Conservation (phyloP, 2,113 vertebrate species). For the Saguinus midas region DNA sequence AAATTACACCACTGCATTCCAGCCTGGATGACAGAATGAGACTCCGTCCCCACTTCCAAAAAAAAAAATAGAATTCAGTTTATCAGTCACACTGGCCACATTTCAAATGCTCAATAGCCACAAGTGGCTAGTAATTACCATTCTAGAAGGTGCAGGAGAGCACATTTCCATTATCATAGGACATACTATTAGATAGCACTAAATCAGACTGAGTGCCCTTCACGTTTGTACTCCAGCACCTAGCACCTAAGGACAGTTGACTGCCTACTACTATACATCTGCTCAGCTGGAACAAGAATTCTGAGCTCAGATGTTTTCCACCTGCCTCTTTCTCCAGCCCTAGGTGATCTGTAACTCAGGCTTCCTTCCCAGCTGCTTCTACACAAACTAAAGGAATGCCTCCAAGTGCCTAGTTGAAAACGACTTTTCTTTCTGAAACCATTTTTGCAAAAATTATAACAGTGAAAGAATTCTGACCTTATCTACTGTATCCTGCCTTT, state of each 20-base stretch:
- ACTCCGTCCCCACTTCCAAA: no score
- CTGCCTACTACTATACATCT: not conserved
- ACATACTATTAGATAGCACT: not conserved
- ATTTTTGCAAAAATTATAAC: no score
- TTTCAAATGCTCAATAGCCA: not conserved
- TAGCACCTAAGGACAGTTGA: not conserved
- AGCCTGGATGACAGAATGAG: no score
- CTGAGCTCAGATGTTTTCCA: not conserved
- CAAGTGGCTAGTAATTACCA: not conserved
- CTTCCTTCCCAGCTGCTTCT: not conserved
- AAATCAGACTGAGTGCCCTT: not conserved
- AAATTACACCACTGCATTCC: no score
- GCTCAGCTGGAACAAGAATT: not conserved
- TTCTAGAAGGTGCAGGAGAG: not conserved
- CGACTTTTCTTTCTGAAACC: not conserved
- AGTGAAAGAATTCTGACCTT: no score
- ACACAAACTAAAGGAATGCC: not conserved
- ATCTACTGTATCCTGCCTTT: no score
- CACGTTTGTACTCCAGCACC: not conserved
- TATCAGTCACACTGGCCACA: not conserved
- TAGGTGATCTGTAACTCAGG: not conserved
- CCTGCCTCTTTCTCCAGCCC: not conserved
- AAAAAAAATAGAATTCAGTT: not conserved
- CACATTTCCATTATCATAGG: not conserved
- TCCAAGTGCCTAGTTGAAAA: not conserved